Evolutionary conservation across 53 echinoderm and acorn worm species (phyloP).

Genomic region (Patiria pectinifera): DNA sequence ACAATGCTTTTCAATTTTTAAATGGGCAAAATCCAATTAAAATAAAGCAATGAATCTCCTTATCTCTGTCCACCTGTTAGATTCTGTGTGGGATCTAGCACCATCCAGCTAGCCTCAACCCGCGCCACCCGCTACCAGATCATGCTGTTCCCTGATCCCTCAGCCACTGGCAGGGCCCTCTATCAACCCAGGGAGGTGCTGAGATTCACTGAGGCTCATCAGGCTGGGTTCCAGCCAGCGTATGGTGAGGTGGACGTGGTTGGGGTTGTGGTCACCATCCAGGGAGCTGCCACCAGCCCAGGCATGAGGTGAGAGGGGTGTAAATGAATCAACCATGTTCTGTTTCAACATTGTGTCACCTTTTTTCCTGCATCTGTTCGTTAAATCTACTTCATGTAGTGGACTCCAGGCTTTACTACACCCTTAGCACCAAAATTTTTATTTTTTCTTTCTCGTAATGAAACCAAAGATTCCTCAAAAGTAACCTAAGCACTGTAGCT

Average conservation of each 20-base stretch:
- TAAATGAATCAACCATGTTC: too few species aligned
- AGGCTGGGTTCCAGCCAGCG: constrained; percentile 62
- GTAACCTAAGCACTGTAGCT: too few species aligned
- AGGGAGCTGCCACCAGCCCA: constrained; percentile 25
- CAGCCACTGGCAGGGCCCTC: neutral
- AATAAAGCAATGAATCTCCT: neutral
- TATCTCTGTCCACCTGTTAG: neutral
- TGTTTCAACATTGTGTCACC: too few species aligned
- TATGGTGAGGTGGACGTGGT: constrained; percentile 91
- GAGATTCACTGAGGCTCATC: constrained; percentile 56
- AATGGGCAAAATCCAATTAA: too few species aligned
- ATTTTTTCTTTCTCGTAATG: too few species aligned
- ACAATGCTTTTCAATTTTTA: too few species aligned
- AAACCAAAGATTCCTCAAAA: too few species aligned
- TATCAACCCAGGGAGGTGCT: constrained; percentile 71
- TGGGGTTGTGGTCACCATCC: constrained; percentile 73
- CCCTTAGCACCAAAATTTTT: too few species aligned
- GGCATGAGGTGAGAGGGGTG: constrained; percentile 18
- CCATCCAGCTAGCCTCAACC: constrained; percentile 85
- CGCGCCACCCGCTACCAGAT: constrained; percentile 85
- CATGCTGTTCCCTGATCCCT: neutral
- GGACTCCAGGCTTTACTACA: too few species aligned
- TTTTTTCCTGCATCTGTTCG: too few species aligned
- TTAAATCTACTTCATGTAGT: too few species aligned
- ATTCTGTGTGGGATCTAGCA: constrained; percentile 59